Evolutionary conservation across 2,113 vertebrate species (phyloP).

Genomic region (Sapajus apella): DNA sequence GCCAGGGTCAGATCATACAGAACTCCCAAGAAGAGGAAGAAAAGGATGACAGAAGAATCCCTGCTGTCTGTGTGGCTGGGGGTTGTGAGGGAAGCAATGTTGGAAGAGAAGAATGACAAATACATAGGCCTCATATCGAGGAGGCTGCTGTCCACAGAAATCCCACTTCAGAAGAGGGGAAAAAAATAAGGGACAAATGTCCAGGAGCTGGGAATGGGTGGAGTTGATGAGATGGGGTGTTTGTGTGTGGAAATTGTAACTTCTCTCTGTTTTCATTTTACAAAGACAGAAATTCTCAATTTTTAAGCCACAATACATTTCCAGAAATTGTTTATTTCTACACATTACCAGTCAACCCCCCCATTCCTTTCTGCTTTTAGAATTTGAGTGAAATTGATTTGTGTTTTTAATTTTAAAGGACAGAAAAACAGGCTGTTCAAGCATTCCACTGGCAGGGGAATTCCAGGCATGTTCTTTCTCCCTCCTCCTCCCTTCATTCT

Average conservation of each 20-base stretch:
- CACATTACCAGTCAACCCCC: conserved; percentile 46
- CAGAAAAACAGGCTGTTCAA: conserved; percentile 9
- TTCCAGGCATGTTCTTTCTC: not conserved
- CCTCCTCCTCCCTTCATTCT: not conserved
- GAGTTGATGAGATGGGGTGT: fast-evolving
- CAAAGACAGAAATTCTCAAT: not conserved
- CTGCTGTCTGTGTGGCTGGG: fast-evolving
- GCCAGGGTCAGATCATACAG: no score
- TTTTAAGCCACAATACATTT: conserved; percentile 78
- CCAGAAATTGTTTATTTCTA: conserved; percentile 65
- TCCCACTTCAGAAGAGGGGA: no score
- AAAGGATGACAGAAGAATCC: fast-evolving
- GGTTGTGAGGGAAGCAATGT: fast-evolving
- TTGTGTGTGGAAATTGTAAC: not conserved
- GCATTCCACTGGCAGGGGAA: not conserved
- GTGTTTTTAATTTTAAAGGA: conserved; percentile 71
- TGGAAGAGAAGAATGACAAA: not conserved
- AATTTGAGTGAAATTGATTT: conserved; percentile 81
- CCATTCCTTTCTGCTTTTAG: conserved; percentile 72
- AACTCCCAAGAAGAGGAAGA: not conserved
- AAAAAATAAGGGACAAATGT: fast-evolving
- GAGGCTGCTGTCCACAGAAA: not conserved
- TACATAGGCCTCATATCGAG: not conserved
- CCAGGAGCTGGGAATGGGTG: not conserved
- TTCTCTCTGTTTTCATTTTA: conserved; percentile 6